A percentile compares a stretch with the other conserved stretches of the same genome.
phyloP scores from a whole-genome alignment of 2,888 invertebrate genomes.

The Drosophila bunnanda region DNA sequence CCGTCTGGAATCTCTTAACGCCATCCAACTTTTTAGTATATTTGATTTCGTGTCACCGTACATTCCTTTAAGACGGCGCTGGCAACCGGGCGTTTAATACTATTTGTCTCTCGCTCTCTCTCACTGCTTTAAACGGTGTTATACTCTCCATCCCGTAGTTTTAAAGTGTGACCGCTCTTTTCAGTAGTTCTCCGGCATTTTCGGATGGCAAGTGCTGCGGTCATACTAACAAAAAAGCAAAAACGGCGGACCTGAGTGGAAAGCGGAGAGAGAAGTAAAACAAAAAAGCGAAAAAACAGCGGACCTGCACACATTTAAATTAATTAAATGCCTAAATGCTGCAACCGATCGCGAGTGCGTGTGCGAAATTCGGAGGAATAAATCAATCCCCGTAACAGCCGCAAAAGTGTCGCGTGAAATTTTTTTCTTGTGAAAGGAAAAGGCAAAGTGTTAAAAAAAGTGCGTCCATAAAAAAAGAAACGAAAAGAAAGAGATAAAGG shows the following conservation, averaged over 20 bases:
- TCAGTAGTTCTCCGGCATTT: no score
- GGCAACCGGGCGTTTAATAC: no score
- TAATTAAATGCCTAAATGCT: slow-evolving; percentile 13
- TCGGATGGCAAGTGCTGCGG: no score
- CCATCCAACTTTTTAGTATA: no score
- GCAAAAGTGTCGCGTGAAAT: slow-evolving; percentile 16
- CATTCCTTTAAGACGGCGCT: no score
- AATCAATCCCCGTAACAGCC: slow-evolving; percentile 6
- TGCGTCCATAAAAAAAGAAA: slow-evolving; percentile 27
- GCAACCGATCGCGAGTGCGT: slow-evolving; percentile 5
- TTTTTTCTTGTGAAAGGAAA: slow-evolving; percentile 42
- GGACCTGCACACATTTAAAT: slow-evolving; percentile 15
- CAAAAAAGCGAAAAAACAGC: slow-evolving; percentile 10
- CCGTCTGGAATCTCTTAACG: no score
- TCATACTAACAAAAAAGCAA: no score
- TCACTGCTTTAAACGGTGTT: no score
- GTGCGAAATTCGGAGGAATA: background rate
- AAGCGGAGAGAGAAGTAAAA: slow-evolving; percentile 23
- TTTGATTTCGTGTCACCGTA: no score
- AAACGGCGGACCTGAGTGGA: slow-evolving; percentile 28
- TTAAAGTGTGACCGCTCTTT: no score
- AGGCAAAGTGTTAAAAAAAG: slow-evolving; percentile 33
- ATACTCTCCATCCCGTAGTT: no score
- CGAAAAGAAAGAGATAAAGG: slow-evolving; percentile 32
- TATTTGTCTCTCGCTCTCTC: no score